Conservation (phyloP, 2,888 invertebrate species). For the Hydrotaea cyrtoneurina region DNA sequence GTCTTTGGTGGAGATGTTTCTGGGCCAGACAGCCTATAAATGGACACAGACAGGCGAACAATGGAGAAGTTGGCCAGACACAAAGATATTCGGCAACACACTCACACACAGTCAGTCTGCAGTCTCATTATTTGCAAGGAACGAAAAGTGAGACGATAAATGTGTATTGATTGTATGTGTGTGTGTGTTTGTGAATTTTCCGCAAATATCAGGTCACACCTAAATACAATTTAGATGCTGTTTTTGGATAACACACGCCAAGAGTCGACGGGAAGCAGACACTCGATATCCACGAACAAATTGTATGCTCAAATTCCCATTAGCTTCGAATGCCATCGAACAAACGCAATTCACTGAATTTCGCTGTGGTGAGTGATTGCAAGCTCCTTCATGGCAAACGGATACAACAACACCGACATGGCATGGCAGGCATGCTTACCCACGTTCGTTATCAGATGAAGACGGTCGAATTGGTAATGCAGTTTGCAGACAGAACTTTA, state of each 20-base stretch:
- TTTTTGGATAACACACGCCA: constrained; percentile 57
- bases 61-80: constrained; percentile 64
- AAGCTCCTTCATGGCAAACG: not conserved
- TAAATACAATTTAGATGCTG: constrained; percentile 67
- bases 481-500: not conserved
- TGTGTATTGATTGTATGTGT: not conserved
- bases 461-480: constrained; percentile 18
- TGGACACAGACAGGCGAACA: constrained; percentile 11
- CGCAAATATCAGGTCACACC: constrained; percentile 65
- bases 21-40: constrained; percentile 57
- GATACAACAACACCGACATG: not conserved
- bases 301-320: constrained; percentile 38
- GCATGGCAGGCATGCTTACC: constrained; percentile 13
- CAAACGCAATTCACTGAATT: constrained; percentile 17
- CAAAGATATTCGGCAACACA: not conserved
- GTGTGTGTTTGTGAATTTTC: constrained; percentile 6
- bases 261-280: constrained; percentile 32
- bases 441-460: constrained; percentile 29
- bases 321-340: constrained; percentile 31
- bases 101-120: constrained; percentile 47
- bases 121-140: constrained; percentile 58
- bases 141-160: constrained; percentile 52
- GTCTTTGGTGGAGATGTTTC: constrained; percentile 42
- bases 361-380: constrained; percentile 22
- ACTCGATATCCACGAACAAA: constrained; percentile 22